Conservation (phyloP, 1,140 invertebrate genomes). For the Portunus trituberculatus region DNA sequence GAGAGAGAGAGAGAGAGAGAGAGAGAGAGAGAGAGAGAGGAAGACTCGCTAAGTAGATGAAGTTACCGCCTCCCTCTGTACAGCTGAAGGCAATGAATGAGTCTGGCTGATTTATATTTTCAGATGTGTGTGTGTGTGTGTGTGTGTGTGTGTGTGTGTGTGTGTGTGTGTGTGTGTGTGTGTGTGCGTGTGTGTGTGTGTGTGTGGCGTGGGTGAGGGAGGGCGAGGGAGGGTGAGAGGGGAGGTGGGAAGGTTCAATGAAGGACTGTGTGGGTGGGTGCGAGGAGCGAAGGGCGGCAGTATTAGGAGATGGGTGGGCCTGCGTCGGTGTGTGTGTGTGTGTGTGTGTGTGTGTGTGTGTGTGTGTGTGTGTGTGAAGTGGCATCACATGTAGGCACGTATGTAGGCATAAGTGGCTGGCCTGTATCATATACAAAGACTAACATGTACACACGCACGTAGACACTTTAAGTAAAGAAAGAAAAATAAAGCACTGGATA, state of each 20-base stretch:
- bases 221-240: neutral
- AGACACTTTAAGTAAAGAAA: too few relatives aligned
- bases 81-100: neutral
- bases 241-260: neutral
- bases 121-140: conserved; percentile 44
- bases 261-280: neutral
- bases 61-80: neutral
- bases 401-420: too few relatives aligned
- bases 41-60: neutral
- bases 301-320: neutral
- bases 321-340: conserved; percentile 1
- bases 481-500: too few relatives aligned
- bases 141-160: conserved; percentile 43
- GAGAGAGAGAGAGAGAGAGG: neutral
- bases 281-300: neutral
- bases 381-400: too few relatives aligned
- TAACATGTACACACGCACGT: too few relatives aligned
- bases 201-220: neutral
- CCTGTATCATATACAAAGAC: too few relatives aligned
- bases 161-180: neutral
- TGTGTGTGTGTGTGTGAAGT: conserved; percentile 32
- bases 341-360: neutral
- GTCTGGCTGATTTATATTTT: neutral
- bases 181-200: conserved; percentile 40
- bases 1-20: neutral